phyloP scores from a whole-genome alignment of 2,113 vertebrate genomes.

The Shinisaurus crocodilurus region DNA sequence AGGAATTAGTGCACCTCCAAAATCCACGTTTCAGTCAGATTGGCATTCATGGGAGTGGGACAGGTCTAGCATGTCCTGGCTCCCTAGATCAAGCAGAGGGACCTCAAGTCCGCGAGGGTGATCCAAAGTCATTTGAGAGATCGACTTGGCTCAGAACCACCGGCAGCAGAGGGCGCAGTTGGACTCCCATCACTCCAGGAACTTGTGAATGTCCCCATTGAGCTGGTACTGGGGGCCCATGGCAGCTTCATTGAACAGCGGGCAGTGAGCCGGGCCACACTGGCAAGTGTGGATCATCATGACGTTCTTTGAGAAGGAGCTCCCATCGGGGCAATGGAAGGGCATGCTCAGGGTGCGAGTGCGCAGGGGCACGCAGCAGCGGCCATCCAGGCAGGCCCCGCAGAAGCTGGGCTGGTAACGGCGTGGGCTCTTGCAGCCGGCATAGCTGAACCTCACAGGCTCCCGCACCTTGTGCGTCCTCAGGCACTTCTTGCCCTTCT shows the following conservation, averaged over 20 bases:
- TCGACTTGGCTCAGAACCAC: background rate
- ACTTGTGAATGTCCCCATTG: conserved; percentile 83
- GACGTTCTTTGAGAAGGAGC: conserved; percentile 76
- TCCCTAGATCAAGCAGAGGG: background rate
- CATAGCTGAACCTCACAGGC: conserved; percentile 78
- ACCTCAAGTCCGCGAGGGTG: background rate
- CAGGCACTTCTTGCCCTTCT: conserved; percentile 86
- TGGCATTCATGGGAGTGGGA: background rate
- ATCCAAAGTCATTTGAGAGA: background rate
- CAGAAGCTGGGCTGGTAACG: conserved; percentile 84
- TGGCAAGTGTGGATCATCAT: conserved; percentile 87
- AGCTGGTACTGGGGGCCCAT: conserved; percentile 78
- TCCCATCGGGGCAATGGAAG: conserved; percentile 80
- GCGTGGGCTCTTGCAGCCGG: conserved; percentile 81
- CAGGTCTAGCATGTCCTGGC: background rate
- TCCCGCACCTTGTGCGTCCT: conserved; percentile 82
- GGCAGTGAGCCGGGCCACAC: conserved; percentile 78
- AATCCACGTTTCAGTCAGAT: background rate
- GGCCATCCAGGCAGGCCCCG: conserved; percentile 80
- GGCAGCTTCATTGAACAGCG: conserved; percentile 77
- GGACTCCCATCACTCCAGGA: conserved; percentile 70
- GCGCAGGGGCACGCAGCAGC: conserved; percentile 83
- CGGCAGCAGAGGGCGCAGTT: background rate
- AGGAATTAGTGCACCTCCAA: background rate
- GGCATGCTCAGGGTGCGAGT: conserved; percentile 77